A percentile compares a stretch with the other conserved stretches of the same genome.
Conservation (phyloP, 2,888 invertebrate genomes). For the Dynastes tityus region DNA sequence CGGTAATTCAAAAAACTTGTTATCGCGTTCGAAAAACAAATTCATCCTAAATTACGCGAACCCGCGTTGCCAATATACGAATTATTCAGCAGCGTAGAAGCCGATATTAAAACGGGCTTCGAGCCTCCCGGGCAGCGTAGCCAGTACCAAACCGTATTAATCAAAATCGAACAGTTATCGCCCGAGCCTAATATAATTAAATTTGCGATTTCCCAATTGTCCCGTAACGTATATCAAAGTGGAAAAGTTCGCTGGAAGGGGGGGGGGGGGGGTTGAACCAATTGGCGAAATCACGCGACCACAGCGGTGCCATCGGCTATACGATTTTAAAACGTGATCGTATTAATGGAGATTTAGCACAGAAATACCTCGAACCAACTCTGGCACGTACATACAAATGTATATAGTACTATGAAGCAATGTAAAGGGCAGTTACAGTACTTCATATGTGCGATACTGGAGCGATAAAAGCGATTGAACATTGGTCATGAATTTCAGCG, state of each 20-base stretch:
- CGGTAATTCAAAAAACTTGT: too few species aligned
- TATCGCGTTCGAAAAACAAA: too few species aligned
- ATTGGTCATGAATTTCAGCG: background rate
- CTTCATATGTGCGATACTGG: background rate
- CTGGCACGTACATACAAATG: background rate
- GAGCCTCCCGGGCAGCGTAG: too few species aligned
- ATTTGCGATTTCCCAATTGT: conserved; percentile 14
- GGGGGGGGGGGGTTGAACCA: too few species aligned
- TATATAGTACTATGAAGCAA: background rate
- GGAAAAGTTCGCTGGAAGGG: background rate
- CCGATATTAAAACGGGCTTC: too few species aligned
- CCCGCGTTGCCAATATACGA: too few species aligned
- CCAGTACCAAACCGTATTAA: background rate
- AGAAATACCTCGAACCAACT: background rate
- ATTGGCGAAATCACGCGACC: background rate
- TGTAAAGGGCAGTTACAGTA: background rate
- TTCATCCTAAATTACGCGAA: too few species aligned
- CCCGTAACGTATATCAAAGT: background rate
- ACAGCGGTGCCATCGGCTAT: background rate
- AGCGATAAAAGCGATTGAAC: background rate
- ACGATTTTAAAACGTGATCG: conserved; percentile 14
- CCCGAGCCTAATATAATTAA: background rate
- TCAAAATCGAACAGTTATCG: conserved; percentile 16
- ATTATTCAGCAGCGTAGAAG: too few species aligned
- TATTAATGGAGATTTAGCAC: conserved; percentile 6